Evolutionary conservation across 2,797 vertebrate species (phyloP).

Genomic region (Australoheros facetus): DNA sequence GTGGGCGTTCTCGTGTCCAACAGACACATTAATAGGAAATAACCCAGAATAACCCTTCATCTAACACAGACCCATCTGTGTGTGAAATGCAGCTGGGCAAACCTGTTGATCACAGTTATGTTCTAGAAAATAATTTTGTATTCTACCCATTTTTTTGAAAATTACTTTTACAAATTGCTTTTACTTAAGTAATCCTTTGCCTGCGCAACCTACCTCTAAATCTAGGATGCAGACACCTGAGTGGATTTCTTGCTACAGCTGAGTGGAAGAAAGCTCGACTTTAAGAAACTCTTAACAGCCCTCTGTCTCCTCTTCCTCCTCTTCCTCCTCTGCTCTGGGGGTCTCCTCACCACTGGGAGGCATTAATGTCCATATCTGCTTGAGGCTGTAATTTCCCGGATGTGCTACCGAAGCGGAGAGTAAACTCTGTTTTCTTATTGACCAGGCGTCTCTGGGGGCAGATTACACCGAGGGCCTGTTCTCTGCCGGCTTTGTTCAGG

Average conservation of each 20-base stretch:
- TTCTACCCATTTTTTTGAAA: too few relatives aligned
- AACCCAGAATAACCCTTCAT: too few relatives aligned
- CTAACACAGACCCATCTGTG: not conserved
- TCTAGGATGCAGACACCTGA: not conserved
- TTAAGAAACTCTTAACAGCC: not conserved
- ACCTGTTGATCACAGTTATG: too few relatives aligned
- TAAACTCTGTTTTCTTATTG: not conserved
- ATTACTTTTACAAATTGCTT: not conserved
- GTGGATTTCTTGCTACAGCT: too few relatives aligned
- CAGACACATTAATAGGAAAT: not conserved
- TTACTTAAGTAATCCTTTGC: not conserved
- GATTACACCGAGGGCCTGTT: not conserved
- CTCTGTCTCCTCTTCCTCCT: not conserved
- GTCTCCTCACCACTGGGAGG: fast-evolving
- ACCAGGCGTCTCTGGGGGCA: not conserved
- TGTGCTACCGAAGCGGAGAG: not conserved
- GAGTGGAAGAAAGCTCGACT: not conserved
- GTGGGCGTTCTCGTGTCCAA: too few relatives aligned
- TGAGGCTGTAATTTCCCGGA: not conserved
- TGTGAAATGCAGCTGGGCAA: fast-evolving
- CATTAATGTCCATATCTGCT: not conserved
- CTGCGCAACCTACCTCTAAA: not conserved
- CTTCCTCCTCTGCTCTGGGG: not conserved
- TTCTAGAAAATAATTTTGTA: too few relatives aligned
- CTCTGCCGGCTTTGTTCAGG: not conserved